phyloP scores from a whole-genome alignment of 23 tunicate genomes.

The Corella eumyota region DNA sequence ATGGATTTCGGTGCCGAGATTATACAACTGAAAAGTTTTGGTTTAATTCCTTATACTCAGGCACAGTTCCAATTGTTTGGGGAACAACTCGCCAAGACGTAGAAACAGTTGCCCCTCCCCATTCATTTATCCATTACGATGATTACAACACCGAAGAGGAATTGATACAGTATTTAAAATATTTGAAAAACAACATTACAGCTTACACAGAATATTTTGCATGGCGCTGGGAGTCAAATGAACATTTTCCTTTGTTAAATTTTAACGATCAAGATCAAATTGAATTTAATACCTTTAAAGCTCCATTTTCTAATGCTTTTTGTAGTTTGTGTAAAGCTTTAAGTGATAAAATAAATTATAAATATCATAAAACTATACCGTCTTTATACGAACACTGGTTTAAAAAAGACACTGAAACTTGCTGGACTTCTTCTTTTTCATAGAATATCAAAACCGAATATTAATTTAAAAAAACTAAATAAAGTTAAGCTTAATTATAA shows the following conservation, averaged over 20 bases:
- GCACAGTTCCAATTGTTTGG: slow-evolving; percentile 21
- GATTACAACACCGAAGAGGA: not conserved
- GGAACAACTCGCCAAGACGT: slow-evolving; percentile 21
- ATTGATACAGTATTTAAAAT: not conserved
- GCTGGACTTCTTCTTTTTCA: no score
- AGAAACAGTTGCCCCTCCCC: slow-evolving; percentile 6
- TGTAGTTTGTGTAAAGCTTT: not conserved
- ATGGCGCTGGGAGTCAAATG: not conserved
- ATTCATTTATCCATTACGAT: not conserved
- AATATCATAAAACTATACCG: not conserved
- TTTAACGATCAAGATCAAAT: not conserved
- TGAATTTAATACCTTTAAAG: not conserved
- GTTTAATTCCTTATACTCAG: slow-evolving; percentile 6
- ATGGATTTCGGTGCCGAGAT: slow-evolving; percentile 9
- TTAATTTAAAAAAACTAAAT: no score
- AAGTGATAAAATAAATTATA: not conserved
- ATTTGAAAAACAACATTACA: not conserved
- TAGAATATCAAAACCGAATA: no score
- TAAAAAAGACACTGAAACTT: no score
- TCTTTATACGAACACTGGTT: not conserved
- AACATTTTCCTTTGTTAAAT: not conserved
- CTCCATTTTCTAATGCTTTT: not conserved
- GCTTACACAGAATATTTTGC: not conserved
- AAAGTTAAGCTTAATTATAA: no score
- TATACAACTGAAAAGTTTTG: slow-evolving; percentile 26